Base-by-base conservation (phyloP, 2,113 vertebrate species). In the Hepsetus odoe region DNA sequence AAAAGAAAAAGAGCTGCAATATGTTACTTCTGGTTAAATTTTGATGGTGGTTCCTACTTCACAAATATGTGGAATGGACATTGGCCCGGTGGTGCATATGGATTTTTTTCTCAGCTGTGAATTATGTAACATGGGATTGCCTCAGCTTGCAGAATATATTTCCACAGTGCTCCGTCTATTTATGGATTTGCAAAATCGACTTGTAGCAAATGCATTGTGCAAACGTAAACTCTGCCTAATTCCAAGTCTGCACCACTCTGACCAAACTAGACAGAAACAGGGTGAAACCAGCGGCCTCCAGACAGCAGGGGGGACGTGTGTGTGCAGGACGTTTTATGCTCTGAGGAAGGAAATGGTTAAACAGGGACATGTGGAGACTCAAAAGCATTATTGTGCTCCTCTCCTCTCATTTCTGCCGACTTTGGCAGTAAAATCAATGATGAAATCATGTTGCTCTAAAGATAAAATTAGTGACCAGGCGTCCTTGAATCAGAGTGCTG, bases 41-140 rank as follows among this genome's bases (percentile, higher is more conserved):
- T 72, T 67, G 33, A 66, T 14, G 32, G 2, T 72, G 77, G 6
- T 40, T 28, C 14, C 62, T 32, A 0, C 33, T 65, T 38, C 40
- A 24, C 26, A 72, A 62, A 14, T 38, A 32, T 46, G 38, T 53
- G 38, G 40, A 77, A 28, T 80, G 26, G 33, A 55, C 70, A 61
- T 74, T 28, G 62, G 59, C n/a, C 35, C 14, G 13, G 35, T 71
- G 53, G 51, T 61, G 18, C 26, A 22, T 83, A 89, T 88, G 72
- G 85, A 87, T 87, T 87, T 87, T 80, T 81, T 40, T 26, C 20
- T 53, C 26, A 35, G 32, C 58, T 7, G 24, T 38, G 59, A 61
- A 32, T 81, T 82, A 70, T 79, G 28, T 84, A 73, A 87, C 84
- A 81, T 80, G 59, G 80, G 83, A 86, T 80, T 72, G 65, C 74